Percentiles rank a stretch among this genome's conserved stretches.
These are phyloP conservation scores for Rhagoletis zephyria DNA, from an alignment of 1,140 invertebrate species.

Conservation along the genomic window DNA sequence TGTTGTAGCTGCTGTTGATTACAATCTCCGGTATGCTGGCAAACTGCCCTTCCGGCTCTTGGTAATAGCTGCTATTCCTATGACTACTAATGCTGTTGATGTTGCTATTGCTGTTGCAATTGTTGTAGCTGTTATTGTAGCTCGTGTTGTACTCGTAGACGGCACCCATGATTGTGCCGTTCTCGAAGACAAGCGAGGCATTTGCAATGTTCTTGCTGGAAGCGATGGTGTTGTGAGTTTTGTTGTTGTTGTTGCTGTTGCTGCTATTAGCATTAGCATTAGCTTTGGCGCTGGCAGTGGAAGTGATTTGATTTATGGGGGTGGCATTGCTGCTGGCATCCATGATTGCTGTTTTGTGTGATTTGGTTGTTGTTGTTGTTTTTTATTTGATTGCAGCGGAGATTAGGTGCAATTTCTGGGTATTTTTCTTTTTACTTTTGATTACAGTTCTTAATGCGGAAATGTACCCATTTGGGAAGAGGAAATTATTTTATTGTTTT, in stretches of 20 bases:
- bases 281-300: neutral
- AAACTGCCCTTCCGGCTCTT: conserved; percentile 51
- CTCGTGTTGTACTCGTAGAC: conserved; percentile 58
- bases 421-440: conserved; percentile 46
- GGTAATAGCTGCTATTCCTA: conserved; percentile 45
- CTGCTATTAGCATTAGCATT: neutral
- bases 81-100: conserved; percentile 25
- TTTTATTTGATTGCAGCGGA: conserved; percentile 38
- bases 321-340: conserved; percentile 31
- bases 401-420: conserved; percentile 47
- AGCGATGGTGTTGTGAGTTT: conserved; percentile 38
- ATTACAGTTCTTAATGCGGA: conserved; percentile 5
- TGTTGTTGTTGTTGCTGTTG: neutral
- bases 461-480: conserved; percentile 23
- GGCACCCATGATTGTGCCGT: conserved; percentile 67
- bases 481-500: conserved; percentile 49
- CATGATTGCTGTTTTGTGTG: neutral
- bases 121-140: conserved; percentile 25
- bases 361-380: conserved; percentile 11
- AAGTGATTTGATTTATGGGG: conserved; percentile 23
- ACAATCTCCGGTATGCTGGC: conserved; percentile 65
- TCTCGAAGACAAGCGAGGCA: conserved; percentile 62
- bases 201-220: conserved; percentile 10
- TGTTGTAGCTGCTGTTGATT: conserved; percentile 64
- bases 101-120: neutral